Evolutionary conservation across 2,888 invertebrate species (phyloP), one percentile per base, ranked within the genome.

Genomic region (Sarcophaga carnaria): DNA sequence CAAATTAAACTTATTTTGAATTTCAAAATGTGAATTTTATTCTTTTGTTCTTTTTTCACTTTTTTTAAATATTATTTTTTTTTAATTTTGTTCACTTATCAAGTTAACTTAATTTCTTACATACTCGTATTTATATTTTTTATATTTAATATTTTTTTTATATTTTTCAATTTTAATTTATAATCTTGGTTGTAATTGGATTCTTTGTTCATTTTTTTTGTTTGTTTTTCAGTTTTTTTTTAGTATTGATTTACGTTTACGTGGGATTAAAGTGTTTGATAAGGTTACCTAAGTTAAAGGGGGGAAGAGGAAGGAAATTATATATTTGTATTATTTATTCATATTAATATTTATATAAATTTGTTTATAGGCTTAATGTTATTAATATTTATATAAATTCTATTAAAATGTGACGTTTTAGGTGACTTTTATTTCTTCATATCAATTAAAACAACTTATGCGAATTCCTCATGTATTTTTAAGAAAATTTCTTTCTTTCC

Each of bases 11-110:
- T 72, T 79, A 72, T 76, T 76, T 88, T 88, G 82, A 88, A 89
- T 89, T 90, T 90, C 89, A 89, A 90, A 90, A 90, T 89, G 74
- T 75, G 89, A 90, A 90, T 90, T 90, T 88, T 89, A 89, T 90
- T 90, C 89, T 88, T 86, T 88, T 81, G 54, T 27, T 79, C 71
- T 87, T 78, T 77, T 83, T 83, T 85, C 45, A 47, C 77, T 82
- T 80, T 81, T 86, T 87, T 85, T 88, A 88, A 14, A 14, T 54
- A 88, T 88, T 88, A 89, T 88, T 88, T 85, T 86, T 70, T 69
- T 66, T 54, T 14, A 54, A 60, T 70, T 71, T 74, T 76, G 69
- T 85, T 80, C 59, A 78, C 80, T 85, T 85, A 80, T 84, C 77
- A 84, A 84, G 62, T 85, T 81, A 85, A 85, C 81, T 85, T 81